Evolutionary conservation across 2,113 vertebrate genomes (phyloP), one percentile per base, ranked within the genome.

Genomic region (Mesoclemmys tuberculata): DNA sequence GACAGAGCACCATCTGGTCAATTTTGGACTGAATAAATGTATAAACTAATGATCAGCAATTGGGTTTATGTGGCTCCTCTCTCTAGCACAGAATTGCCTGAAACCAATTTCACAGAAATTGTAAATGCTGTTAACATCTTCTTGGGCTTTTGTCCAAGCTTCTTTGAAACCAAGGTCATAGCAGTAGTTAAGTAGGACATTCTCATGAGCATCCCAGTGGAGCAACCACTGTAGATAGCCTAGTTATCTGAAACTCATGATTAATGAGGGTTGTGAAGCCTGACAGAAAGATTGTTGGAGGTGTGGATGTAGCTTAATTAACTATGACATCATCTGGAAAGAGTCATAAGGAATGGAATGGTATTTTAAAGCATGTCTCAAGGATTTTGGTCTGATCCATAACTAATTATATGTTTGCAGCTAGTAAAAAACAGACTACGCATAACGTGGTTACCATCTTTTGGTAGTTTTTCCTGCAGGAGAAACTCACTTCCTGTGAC

Each of bases 251-350:
- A 82, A 80, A 48, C 89, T 82, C 58, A 55, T 84, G 74, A 93
- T 91, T 93, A 93, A 95, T 77, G 89, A 91, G 58, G 61, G 80
- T 71, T 75, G 74, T 75, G 88, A 46, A 86, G n/a, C 71, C 64
- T 89, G 79, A 54, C 82, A 61, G 68, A 49, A 80, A 74, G 80
- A 80, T 27, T 64, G 79, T 48, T 61, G 84, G 82, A 85, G 81
- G 79, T 29, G 51, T 29, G 74, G 27, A 31, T 29, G 71, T 51
- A 41, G 86, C 68, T 91, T 93, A 93, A 95, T 91, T 92, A 91
- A 89, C 58, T 48, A 75, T 61, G 89, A 74, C 56, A 80, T 89
- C 56, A 85, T 79, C 58, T 86, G 52, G 19, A 84, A 88, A 79
- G 78, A 91, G 83, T 55, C 55, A 78, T 82, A 41, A 21, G 31